Evolutionary conservation across 2,888 invertebrate species (phyloP).

Genomic region (Rhamphomyia laevipes): DNA sequence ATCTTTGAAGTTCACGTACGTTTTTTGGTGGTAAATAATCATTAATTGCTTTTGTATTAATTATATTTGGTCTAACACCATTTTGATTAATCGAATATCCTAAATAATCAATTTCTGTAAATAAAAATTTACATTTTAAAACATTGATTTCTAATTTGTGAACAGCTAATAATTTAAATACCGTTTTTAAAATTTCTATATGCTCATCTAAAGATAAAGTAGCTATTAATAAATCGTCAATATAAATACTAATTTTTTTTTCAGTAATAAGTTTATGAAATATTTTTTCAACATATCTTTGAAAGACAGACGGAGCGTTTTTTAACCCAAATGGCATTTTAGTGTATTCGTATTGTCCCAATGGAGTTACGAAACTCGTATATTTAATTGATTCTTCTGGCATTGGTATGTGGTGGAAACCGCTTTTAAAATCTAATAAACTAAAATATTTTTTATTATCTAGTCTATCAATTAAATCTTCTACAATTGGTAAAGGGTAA

Average conservation of each 20-base stretch:
- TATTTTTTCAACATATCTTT: conserved; percentile 13
- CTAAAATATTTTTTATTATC: conserved; percentile 13
- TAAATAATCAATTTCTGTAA: no score
- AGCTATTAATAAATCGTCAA: conserved; percentile 18
- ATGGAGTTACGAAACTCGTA: conserved; percentile 15
- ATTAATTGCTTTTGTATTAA: no score
- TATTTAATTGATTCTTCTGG: conserved; percentile 13
- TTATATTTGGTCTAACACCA: no score
- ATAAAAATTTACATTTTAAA: no score
- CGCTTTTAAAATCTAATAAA: conserved; percentile 13
- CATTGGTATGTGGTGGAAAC: conserved; percentile 14
- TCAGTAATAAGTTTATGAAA: conserved; percentile 8
- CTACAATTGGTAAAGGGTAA: conserved; percentile 7
- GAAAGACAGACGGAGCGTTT: conserved; percentile 8
- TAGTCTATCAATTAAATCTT: conserved; percentile 7
- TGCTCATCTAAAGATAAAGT: no score
- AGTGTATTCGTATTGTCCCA: conserved; percentile 13
- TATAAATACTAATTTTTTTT: conserved; percentile 12
- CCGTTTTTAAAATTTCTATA: no score
- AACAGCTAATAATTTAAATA: no score
- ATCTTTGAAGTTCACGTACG: no score
- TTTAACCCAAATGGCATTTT: conserved; percentile 13
- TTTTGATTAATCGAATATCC: no score
- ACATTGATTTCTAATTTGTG: no score
- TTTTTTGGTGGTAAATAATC: no score